Evolutionary conservation across 2,888 invertebrate genomes (phyloP).

Genomic region (Philonicus albiceps): DNA sequence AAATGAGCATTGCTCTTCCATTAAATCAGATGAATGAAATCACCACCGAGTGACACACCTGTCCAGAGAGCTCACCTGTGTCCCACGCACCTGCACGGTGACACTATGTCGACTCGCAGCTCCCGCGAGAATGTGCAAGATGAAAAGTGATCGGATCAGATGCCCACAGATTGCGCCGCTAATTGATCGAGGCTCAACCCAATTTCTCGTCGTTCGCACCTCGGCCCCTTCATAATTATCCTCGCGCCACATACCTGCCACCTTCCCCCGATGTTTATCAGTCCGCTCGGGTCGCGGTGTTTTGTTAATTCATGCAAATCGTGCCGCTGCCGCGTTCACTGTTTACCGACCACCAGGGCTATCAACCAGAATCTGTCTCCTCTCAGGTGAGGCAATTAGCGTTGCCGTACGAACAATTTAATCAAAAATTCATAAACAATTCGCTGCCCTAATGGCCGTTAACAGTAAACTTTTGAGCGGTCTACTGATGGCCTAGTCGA

Average conservation of each 20-base stretch:
- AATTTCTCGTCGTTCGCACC: neutral
- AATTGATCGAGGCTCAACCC: neutral
- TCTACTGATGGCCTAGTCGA: neutral
- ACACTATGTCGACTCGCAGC: neutral
- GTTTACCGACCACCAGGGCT: neutral
- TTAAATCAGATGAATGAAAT: conserved; percentile 32
- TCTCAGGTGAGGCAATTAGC: conserved; percentile 6
- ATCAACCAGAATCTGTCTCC: neutral
- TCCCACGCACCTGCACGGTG: neutral
- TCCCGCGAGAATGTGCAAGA: neutral
- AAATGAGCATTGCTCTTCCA: neutral
- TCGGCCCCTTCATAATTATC: neutral
- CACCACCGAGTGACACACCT: conserved; percentile 9
- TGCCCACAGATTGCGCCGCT: neutral
- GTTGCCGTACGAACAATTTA: neutral
- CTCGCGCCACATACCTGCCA: neutral
- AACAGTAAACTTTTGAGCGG: neutral
- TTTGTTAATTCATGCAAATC: conserved; percentile 34
- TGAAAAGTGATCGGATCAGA: neutral
- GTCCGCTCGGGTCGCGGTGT: neutral
- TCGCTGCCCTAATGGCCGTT: neutral
- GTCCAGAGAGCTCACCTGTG: neutral
- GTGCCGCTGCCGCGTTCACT: neutral
- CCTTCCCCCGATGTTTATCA: neutral
- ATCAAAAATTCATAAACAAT: conserved; percentile 22